phyloP scores from a whole-genome alignment of 1,140 invertebrate genomes.

The Lepeophtheirus salmonis region DNA sequence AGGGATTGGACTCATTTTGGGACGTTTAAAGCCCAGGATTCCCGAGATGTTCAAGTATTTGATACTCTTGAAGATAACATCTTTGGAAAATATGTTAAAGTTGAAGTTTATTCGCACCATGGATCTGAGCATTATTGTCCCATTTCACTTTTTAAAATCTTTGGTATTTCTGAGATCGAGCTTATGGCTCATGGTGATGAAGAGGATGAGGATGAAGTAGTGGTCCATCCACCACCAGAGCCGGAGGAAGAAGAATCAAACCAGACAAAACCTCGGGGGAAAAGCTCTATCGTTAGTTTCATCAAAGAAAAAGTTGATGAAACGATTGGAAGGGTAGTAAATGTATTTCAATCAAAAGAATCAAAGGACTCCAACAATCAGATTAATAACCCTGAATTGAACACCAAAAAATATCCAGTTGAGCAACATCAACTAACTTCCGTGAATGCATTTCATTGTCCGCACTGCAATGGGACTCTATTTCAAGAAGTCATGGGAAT shows the following conservation, averaged over 20 bases:
- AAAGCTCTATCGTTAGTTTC: conserved; percentile 1
- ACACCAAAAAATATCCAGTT: no score
- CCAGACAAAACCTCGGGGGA: neutral
- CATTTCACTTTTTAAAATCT: conserved; percentile 70
- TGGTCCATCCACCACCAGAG: neutral
- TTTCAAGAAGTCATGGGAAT: neutral
- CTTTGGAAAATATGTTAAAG: conserved; percentile 76
- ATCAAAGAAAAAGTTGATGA: conserved; percentile 11
- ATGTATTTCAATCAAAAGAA: neutral
- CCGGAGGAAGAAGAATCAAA: neutral
- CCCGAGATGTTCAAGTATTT: conserved; percentile 70
- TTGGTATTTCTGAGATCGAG: conserved; percentile 75
- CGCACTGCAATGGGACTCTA: neutral
- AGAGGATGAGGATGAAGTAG: conserved; percentile 10
- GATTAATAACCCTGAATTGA: no score
- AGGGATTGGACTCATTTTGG: conserved; percentile 64
- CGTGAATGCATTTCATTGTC: neutral
- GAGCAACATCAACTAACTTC: neutral
- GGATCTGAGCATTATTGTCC: conserved; percentile 94
- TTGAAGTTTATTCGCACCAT: conserved; percentile 79
- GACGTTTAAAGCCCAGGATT: conserved; percentile 64
- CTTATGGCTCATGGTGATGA: conserved; percentile 30
- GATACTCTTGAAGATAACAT: conserved; percentile 43
- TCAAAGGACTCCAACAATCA: neutral
- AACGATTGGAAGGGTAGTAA: conserved; percentile 4